phyloP scores from a whole-genome alignment of 2,113 vertebrate genomes.

The Hylia prasina region DNA sequence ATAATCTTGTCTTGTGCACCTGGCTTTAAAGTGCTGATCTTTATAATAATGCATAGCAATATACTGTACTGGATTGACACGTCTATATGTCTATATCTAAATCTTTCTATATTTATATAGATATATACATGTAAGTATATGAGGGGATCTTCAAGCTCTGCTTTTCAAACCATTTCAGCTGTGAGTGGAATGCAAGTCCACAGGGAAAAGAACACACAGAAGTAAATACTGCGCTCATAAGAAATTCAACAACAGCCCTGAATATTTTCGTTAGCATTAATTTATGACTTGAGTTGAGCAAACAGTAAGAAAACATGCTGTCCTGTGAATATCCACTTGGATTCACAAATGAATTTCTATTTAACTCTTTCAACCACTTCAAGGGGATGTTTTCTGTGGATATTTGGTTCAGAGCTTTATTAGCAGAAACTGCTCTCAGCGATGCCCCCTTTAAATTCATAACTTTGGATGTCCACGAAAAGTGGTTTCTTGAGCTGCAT shows the following conservation, averaged over 20 bases:
- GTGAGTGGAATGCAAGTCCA: not conserved
- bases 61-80: not conserved
- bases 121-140: not conserved
- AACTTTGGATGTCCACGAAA: not conserved
- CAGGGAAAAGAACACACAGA: not conserved
- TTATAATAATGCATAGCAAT: slow-evolving; percentile 58
- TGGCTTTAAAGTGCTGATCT: slow-evolving; percentile 37
- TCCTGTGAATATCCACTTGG: not conserved
- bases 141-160: slow-evolving; percentile 22
- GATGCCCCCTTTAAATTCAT: not conserved
- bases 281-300: slow-evolving; percentile 45
- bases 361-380: slow-evolving; percentile 15
- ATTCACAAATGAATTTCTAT: not conserved
- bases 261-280: slow-evolving; percentile 45
- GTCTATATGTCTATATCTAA: not conserved
- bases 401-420: not conserved
- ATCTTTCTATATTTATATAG: not conserved
- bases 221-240: slow-evolving; percentile 35
- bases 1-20: slow-evolving; percentile 49
- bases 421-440: not conserved
- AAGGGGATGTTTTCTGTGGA: not conserved
- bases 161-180: not conserved
- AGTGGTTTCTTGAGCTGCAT: not conserved
- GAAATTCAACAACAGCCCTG: slow-evolving; percentile 35
- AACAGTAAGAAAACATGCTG: not conserved